Evolutionary conservation across 1,140 invertebrate species (phyloP), one percentile per base, ranked within the genome.

Genomic region (Octopus bimaculoides): DNA sequence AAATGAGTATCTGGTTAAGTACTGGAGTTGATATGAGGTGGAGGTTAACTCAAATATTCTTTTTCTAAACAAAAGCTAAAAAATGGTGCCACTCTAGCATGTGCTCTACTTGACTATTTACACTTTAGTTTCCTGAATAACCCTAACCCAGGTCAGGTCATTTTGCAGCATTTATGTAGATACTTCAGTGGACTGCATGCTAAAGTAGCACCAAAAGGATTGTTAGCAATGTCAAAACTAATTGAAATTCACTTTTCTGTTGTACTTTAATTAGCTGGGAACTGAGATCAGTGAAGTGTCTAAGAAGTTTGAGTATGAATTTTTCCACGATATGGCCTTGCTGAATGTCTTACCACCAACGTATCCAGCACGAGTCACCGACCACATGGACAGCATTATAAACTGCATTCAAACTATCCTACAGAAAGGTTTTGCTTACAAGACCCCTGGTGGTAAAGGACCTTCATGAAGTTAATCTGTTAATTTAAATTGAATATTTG

Each of bases 351-450:
- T 90, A 54, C 92, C 92, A 84, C 95, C 96, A 1, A 91, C 93
- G 86, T 89, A 94, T 71, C 91, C 93, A 41, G 91, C 94, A 3
- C 91, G 94, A 89, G 96, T 98, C 1, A 94, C 95, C 4, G 93
- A 96, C 78, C 93, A 95, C 87, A 94, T 98, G 75, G 92, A 92
- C 17, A 88, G 93, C 76, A 97, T 98, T 77, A 92, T 95, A 81
- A 83, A 91, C 10, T 97, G 97, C 89, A 93, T 97, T 10, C 84
- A 93, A 81, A 91, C 91, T 75, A 91, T 98, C 52, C 82, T 96
- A 17, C 84, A 92, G 0, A 92, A 92, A 75, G 89, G 92, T 69
- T 89, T 91, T 81, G 95, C 94, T 14, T 97, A 97, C 88, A 85
- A 92, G 77, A 88, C 92, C 54, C 82, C 89, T 79, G 93, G 94